phyloP scores from a whole-genome alignment of 2,888 invertebrate species.

The Macrophya annulata region DNA sequence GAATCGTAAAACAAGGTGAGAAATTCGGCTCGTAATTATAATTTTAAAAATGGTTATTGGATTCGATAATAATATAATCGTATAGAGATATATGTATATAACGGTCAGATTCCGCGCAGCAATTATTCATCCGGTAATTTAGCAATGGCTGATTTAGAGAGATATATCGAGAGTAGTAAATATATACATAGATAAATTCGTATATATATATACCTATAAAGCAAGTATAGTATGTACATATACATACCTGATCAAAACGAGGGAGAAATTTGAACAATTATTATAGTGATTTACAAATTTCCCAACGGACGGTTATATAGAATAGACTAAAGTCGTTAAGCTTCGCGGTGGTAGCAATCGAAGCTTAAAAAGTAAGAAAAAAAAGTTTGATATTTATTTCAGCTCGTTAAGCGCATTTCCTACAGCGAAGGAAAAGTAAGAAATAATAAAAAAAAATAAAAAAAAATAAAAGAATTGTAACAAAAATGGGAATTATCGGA shows the following conservation, averaged over 20 bases:
- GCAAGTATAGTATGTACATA: neutral
- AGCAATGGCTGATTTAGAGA: conserved; percentile 47
- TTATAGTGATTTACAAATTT: conserved; percentile 39
- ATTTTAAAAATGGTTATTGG: conserved; percentile 25
- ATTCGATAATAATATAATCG: neutral
- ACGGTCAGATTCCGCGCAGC: neutral
- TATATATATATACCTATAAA: neutral
- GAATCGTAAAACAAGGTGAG: neutral
- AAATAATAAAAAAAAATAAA: neutral
- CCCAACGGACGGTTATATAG: conserved; percentile 12
- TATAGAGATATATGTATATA: neutral
- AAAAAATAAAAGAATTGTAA: neutral
- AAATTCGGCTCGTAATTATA: conserved; percentile 29
- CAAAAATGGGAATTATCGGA: conserved; percentile 3
- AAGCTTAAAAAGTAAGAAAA: conserved; percentile 26
- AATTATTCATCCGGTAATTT: conserved; percentile 41
- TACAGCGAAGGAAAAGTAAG: neutral
- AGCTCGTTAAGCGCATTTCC: conserved; percentile 36
- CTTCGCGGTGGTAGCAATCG: neutral
- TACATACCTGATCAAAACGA: neutral
- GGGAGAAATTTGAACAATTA: conserved; percentile 40
- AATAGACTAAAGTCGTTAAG: conserved; percentile 16
- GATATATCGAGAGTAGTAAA: conserved; percentile 11
- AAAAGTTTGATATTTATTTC: conserved; percentile 41
- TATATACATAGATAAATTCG: neutral